Conservation (phyloP, 2,888 invertebrate genomes). For the Lamellibrachia columna region DNA sequence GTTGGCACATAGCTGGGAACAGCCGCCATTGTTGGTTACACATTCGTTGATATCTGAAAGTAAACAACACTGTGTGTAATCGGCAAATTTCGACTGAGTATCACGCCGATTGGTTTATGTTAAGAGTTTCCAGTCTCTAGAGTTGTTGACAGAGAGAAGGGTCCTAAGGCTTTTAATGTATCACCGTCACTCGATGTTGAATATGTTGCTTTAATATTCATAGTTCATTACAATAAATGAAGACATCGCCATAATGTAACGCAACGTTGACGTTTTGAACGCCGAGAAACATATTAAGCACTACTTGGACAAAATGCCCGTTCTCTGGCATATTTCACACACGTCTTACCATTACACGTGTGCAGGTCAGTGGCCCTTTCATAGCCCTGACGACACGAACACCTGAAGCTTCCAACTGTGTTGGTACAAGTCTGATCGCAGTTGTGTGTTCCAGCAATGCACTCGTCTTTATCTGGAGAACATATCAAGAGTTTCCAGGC, state of each 20-base stretch:
- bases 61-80: not conserved
- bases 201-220: too few species aligned
- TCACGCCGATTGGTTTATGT: too few species aligned
- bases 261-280: too few species aligned
- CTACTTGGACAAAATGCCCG: too few species aligned
- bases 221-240: too few species aligned
- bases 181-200: too few species aligned
- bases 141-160: too few species aligned
- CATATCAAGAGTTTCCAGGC: not conserved
- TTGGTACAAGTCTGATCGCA: not conserved
- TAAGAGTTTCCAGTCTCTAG: too few species aligned
- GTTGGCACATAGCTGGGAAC: not conserved
- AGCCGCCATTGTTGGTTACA: not conserved
- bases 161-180: too few species aligned
- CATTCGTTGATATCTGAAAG: not conserved
- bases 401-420: not conserved
- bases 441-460: not conserved
- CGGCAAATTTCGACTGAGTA: not conserved
- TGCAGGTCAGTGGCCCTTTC: not conserved
- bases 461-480: not conserved
- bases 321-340: too few species aligned
- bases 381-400: not conserved
- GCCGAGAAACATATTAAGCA: too few species aligned
- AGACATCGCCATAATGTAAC: too few species aligned
- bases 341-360: not conserved